A percentile compares a stretch with the other conserved stretches of the same genome.
Conservation (phyloP, 2,888 invertebrate genomes). For the Eueremaeus valkanovi region DNA sequence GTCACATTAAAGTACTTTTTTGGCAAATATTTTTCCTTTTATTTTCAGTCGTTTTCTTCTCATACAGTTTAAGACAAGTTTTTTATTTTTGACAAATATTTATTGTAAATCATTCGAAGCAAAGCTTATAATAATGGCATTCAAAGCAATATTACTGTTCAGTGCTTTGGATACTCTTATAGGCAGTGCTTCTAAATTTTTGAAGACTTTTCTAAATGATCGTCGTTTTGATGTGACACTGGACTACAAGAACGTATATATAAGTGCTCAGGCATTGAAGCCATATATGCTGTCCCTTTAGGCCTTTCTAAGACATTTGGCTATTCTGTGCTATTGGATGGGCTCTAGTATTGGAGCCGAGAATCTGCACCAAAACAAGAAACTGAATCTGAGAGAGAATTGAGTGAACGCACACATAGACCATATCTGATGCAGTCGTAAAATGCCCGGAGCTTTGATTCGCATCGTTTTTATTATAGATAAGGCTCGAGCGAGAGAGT, state of each 20-base stretch:
- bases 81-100: conserved; percentile 1
- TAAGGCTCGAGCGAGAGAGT: not conserved
- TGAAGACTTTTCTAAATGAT: not conserved
- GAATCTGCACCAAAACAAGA: not conserved
- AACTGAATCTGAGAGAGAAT: not conserved
- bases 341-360: conserved; percentile 6
- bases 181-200: no score
- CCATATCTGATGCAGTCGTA: conserved; percentile 32
- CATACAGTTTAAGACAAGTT: not conserved
- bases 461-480: conserved; percentile 32
- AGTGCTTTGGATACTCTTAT: not conserved
- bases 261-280: not conserved
- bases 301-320: conserved; percentile 5
- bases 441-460: conserved; percentile 28
- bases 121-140: conserved; percentile 9
- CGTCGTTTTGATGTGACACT: conserved; percentile 1
- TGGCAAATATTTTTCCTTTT: not conserved
- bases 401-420: not conserved
- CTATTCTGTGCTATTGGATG: not conserved
- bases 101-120: conserved; percentile 8
- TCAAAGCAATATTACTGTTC: not conserved
- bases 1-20: conserved; percentile 9
- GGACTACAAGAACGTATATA: not conserved
- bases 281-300: conserved; percentile 25
- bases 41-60: not conserved